Conservation (phyloP, 2,888 invertebrate species). For the Drosophila macrospina region DNA sequence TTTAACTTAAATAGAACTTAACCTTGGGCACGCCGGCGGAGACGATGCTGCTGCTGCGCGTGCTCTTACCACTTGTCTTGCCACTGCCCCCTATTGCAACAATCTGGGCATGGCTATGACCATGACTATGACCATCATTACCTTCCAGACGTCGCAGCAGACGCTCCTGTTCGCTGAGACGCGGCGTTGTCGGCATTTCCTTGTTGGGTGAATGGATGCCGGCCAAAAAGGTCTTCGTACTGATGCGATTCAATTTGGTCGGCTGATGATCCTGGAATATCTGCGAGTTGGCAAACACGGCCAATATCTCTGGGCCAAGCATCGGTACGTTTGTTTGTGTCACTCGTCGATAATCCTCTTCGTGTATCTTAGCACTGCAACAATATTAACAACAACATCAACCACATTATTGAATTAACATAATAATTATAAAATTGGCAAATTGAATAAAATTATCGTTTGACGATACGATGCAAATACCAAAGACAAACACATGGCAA, state of each 20-base stretch:
- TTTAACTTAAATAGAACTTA: conserved; percentile 81
- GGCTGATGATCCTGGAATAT: conserved; percentile 86
- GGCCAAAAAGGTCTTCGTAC: conserved; percentile 81
- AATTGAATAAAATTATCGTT: conserved; percentile 9
- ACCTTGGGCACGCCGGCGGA: conserved; percentile 79
- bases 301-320: conserved; percentile 85
- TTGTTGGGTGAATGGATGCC: conserved; percentile 83
- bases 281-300: conserved; percentile 85
- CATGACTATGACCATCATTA: conserved; percentile 72
- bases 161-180: conserved; percentile 84
- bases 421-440: conserved; percentile 9
- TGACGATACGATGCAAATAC: conserved; percentile 27
- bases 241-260: conserved; percentile 83
- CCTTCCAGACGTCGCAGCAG: conserved; percentile 85
- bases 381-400: conserved; percentile 5
- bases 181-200: conserved; percentile 81
- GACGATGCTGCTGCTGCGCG: conserved; percentile 73
- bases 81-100: conserved; percentile 54
- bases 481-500: conserved; percentile 32
- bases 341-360: conserved; percentile 85
- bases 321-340: conserved; percentile 85
- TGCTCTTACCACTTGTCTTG: conserved; percentile 73
- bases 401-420: conserved; percentile 3
- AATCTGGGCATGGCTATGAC: conserved; percentile 51
- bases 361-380: conserved; percentile 84